A percentile compares a stretch with the other conserved stretches of the same genome.
These are phyloP conservation scores for Esox masquinongy DNA, from an alignment of 2,797 vertebrate genomes.

Conservation along the genomic window DNA sequence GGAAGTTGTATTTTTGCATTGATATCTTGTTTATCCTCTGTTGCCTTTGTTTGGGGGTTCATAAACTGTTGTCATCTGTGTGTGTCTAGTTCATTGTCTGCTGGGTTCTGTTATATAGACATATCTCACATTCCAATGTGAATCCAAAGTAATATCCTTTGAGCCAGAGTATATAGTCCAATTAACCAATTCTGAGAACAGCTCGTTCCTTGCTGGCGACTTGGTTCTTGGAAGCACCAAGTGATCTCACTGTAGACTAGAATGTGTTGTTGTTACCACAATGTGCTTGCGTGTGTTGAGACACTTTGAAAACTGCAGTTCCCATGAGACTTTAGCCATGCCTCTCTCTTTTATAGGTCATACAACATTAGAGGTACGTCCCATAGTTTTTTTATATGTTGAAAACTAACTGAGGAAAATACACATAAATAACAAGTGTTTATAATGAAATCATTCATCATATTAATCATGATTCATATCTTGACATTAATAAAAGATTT, in stretches of 20 bases:
- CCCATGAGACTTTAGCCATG: background rate
- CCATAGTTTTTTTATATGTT: too few relatives aligned
- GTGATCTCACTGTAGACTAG: background rate
- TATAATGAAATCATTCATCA: too few relatives aligned
- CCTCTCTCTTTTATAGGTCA: background rate
- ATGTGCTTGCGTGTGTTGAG: background rate
- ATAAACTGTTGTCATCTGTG: background rate
- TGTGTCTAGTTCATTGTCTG: background rate
- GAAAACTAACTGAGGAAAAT: too few relatives aligned
- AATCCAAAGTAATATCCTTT: constrained; percentile 2
- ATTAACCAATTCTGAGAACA: background rate
- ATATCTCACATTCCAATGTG: constrained; percentile 5
- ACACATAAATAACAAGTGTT: too few relatives aligned
- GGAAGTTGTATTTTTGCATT: background rate
- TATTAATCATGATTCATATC: too few relatives aligned
- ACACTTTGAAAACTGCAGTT: background rate
- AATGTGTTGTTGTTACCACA: background rate
- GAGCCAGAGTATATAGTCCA: background rate
- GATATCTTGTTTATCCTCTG: background rate
- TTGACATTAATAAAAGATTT: too few relatives aligned
- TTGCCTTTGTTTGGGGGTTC: background rate
- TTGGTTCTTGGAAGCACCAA: background rate
- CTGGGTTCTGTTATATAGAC: background rate
- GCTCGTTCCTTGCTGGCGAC: background rate
- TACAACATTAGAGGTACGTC: background rate